Evolutionary conservation across 2,113 vertebrate genomes (phyloP), one percentile per base, ranked within the genome.

Genomic region (Aviceda subcristata): DNA sequence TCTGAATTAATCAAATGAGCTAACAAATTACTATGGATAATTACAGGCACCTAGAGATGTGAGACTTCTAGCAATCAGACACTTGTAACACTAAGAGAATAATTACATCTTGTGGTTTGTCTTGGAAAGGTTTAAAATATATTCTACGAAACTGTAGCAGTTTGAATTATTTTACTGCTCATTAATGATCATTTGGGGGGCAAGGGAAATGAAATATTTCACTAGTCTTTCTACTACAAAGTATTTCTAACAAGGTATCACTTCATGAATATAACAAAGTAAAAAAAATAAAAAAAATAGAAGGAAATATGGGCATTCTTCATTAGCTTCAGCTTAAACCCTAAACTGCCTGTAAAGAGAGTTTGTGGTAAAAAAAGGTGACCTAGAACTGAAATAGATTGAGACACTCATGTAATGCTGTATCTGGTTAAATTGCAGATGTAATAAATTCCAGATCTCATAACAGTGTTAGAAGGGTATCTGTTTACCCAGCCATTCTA

Each of bases 1-100:
- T 82, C 69, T 85, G 71, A 96, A 97, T 98, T 97, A 97, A 97
- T 97, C 88, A 97, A 92, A 95, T 95, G 92, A 97, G 97, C 79
- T 93, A 75, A 91, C 30, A 96, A 97, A 97, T 97, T 93, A 71
- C 94, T 95, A 43, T 62, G 46, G 86, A 89, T 98, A 98, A 98
- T 98, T 98, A 78, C 50, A 94, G 63, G 64, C 85, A 96, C 95
- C 94, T 89, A 96, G 85, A 97, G 88, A 97, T 97, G 78, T 95
- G 90, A 89, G 88, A 66, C 48, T 96, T 90, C 64, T 94, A 91
- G 91, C 56, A 97, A 98, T 97, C 92, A 97, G 74, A 92, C 67
- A 84, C 86, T 86, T 90, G 27, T 94, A 90, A 95, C 78, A 41
- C 15, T 93, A 81, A 60, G 62, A 91, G 78, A 92, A 92, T 88